Percentiles rank a stretch among this genome's conserved stretches.
phyloP scores from a whole-genome alignment of 1,140 invertebrate genomes.

The Cydia fagiglandana region DNA sequence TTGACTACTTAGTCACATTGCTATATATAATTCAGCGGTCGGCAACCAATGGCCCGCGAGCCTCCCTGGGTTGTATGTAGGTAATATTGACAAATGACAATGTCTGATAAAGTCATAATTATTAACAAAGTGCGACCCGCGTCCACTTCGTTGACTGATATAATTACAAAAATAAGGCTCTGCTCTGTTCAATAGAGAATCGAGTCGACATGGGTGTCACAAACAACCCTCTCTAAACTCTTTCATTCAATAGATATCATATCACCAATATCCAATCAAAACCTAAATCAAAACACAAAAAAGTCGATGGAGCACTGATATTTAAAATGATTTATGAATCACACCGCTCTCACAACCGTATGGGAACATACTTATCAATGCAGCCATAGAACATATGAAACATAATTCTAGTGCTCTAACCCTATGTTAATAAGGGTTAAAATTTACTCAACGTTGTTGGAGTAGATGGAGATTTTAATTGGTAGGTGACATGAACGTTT shows the following conservation, averaged over 20 bases:
- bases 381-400: background rate
- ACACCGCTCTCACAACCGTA: constrained; percentile 2
- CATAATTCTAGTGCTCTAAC: background rate
- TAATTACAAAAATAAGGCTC: too few relatives aligned
- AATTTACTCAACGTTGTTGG: background rate
- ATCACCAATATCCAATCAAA: constrained; percentile 9
- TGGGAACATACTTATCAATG: background rate
- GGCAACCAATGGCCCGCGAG: too few relatives aligned
- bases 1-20: too few relatives aligned
- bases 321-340: constrained; percentile 24
- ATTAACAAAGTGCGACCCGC: too few relatives aligned
- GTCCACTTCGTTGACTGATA: too few relatives aligned
- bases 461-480: background rate
- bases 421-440: background rate
- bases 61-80: too few relatives aligned
- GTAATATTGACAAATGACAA: too few relatives aligned
- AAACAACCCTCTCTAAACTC: background rate
- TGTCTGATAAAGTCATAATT: too few relatives aligned
- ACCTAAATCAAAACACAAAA: background rate
- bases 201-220: too few relatives aligned
- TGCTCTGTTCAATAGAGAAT: too few relatives aligned
- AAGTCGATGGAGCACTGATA: background rate
- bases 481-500: constrained; percentile 24
- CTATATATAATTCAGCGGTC: too few relatives aligned
- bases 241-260: background rate